Percentiles rank a stretch among this genome's conserved stretches.
Evolutionary conservation across 2,888 invertebrate species (phyloP).

Genomic region (Pristionchus mayeri): DNA sequence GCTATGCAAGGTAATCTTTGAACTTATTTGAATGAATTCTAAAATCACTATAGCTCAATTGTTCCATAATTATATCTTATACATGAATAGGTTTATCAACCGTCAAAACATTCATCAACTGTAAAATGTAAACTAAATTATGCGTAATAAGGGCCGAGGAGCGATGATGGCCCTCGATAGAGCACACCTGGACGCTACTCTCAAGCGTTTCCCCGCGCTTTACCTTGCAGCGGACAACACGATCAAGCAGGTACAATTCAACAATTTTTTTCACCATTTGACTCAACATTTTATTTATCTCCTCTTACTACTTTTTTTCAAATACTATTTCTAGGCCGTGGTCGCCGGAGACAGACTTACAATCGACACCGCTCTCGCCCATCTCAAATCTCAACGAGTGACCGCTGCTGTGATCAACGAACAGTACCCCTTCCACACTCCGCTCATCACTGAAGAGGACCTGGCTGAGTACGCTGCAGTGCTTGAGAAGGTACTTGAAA

Average conservation of each 20-base stretch:
- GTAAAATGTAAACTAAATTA: no score
- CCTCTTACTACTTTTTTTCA: no score
- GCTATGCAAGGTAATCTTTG: no score
- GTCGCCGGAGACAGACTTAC: constrained; percentile 56
- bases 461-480: constrained; percentile 55
- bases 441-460: constrained; percentile 61
- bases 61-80: no score
- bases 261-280: no score
- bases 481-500: no score
- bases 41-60: no score
- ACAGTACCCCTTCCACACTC: constrained; percentile 69
- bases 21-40: no score
- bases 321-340: no score
- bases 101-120: no score
- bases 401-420: constrained; percentile 63
- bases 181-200: constrained; percentile 56
- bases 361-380: constrained; percentile 50
- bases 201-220: constrained; percentile 53
- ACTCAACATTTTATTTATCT: no score
- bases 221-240: constrained; percentile 62
- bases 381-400: neutral
- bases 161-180: constrained; percentile 64
- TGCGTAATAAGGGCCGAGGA: constrained; percentile 60
- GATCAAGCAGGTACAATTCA: constrained; percentile 64
- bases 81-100: no score